phyloP scores from a whole-genome alignment of 1,140 invertebrate genomes.

The Sitophilus oryzae region DNA sequence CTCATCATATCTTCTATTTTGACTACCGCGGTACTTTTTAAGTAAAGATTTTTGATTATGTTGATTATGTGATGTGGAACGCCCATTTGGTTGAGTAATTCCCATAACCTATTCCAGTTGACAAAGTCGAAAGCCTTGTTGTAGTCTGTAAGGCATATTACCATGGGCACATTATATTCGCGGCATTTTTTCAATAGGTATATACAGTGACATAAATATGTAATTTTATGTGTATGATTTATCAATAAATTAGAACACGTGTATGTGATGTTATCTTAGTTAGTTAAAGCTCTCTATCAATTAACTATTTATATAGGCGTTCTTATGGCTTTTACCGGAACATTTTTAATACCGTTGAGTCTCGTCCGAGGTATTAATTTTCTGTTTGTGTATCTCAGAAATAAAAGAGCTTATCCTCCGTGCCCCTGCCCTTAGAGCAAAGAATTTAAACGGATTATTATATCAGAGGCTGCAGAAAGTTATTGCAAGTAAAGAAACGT shows the following conservation, averaged over 20 bases:
- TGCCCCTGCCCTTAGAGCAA: not conserved
- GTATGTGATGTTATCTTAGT: not conserved
- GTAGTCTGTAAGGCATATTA: too few relatives aligned
- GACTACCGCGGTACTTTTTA: too few relatives aligned
- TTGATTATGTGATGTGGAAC: too few relatives aligned
- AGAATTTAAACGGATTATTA: constrained; percentile 35
- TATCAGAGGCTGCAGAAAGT: constrained; percentile 27
- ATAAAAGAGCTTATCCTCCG: constrained; percentile 14
- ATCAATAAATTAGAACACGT: not conserved
- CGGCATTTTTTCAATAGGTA: too few relatives aligned
- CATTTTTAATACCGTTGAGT: constrained; percentile 20
- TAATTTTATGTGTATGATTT: not conserved
- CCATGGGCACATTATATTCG: too few relatives aligned
- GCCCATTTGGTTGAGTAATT: too few relatives aligned
- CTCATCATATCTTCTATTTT: too few relatives aligned
- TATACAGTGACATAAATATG: too few relatives aligned
- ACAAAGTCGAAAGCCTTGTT: too few relatives aligned
- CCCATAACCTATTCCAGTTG: too few relatives aligned
- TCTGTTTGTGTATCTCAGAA: constrained; percentile 21
- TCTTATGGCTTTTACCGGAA: constrained; percentile 13
- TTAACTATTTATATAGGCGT: constrained; percentile 16
- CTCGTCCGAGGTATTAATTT: constrained; percentile 20
- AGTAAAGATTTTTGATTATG: too few relatives aligned
- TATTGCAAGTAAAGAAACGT: constrained; percentile 35
- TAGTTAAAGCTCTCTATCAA: constrained; percentile 5